Conservation (phyloP, 2,888 invertebrate genomes). For the Tenthredo scrophulariae region DNA sequence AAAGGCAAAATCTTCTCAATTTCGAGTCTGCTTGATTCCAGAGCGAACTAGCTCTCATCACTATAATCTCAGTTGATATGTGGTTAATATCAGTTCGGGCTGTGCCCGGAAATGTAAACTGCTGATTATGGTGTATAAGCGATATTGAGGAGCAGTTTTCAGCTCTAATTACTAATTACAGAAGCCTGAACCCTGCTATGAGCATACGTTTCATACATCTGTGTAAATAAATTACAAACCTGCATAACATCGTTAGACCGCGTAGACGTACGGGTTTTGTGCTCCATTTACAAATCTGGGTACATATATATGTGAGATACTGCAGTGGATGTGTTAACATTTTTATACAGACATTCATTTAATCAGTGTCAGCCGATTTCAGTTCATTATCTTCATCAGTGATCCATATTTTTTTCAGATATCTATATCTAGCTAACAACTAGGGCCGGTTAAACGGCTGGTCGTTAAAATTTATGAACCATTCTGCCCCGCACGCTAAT, state of each 20-base stretch:
- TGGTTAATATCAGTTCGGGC: neutral
- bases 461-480: conserved; percentile 36
- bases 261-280: neutral
- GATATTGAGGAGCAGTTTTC: neutral
- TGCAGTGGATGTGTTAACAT: neutral
- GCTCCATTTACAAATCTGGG: neutral
- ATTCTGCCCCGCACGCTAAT: conserved; percentile 24
- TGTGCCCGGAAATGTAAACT: neutral
- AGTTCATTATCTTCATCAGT: neutral
- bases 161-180: conserved; percentile 4
- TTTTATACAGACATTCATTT: neutral
- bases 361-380: neutral
- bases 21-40: neutral
- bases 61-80: neutral
- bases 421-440: neutral
- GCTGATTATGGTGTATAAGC: neutral
- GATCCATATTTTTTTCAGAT: neutral
- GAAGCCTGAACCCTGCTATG: too few species aligned
- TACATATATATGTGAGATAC: neutral
- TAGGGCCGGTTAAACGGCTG: conserved; percentile 28
- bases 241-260: neutral
- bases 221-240: neutral
- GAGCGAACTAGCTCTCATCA: neutral
- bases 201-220: neutral
- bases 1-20: neutral